phyloP scores from a whole-genome alignment of 2,797 vertebrate species.

The Acipenser oxyrinchus region DNA sequence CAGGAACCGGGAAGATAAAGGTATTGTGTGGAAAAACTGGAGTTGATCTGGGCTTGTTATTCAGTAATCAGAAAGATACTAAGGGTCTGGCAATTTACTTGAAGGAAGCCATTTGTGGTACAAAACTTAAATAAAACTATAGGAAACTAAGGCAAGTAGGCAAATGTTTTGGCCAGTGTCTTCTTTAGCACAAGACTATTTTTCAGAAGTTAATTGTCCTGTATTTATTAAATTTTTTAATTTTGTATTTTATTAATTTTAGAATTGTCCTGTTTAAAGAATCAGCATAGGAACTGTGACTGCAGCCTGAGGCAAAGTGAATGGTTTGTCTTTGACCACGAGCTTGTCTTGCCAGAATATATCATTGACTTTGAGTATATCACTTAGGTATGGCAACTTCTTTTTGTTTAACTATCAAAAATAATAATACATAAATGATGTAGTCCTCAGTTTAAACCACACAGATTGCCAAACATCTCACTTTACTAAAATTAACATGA shows the following conservation, averaged over 20 bases:
- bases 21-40: conserved; percentile 8
- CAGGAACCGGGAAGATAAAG: conserved; percentile 19
- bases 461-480: neutral
- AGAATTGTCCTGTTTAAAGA: conserved; percentile 35
- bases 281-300: conserved; percentile 38
- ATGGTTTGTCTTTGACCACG: conserved; percentile 75
- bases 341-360: conserved; percentile 74
- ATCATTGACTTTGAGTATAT: conserved; percentile 69
- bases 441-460: neutral
- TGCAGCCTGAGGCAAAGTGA: conserved; percentile 49
- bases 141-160: too few species aligned
- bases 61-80: neutral
- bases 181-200: too few species aligned
- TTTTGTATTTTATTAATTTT: conserved; percentile 6
- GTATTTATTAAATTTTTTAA: too few species aligned
- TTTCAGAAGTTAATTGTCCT: too few species aligned
- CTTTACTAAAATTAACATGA: neutral
- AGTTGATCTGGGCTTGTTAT: neutral
- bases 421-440: too few species aligned
- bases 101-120: too few species aligned
- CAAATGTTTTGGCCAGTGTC: too few species aligned
- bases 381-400: conserved; percentile 45
- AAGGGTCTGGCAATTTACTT: too few species aligned
- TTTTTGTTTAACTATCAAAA: neutral
- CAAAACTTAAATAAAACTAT: too few species aligned